Evolutionary conservation across 2,888 invertebrate species (phyloP).

Genomic region (Elmis aenea): DNA sequence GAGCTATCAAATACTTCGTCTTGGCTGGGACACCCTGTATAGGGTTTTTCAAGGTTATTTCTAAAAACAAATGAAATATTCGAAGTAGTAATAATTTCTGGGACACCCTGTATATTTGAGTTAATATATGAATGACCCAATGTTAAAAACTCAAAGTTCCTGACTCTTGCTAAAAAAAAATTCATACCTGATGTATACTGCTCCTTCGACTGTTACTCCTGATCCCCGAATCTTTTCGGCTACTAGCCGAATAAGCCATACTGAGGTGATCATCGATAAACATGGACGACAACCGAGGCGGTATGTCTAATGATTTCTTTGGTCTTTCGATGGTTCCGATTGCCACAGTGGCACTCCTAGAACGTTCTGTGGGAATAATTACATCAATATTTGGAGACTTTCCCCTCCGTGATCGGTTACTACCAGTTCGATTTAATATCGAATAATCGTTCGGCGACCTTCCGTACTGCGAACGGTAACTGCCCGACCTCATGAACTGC

Average conservation of each 20-base stretch:
- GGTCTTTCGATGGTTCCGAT: constrained; percentile 42
- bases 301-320: constrained; percentile 47
- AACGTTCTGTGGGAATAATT: constrained; percentile 27
- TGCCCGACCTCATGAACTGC: constrained; percentile 65
- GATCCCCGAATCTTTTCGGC: constrained; percentile 84
- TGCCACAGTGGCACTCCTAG: constrained; percentile 41
- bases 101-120: too few species aligned
- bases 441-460: constrained; percentile 50
- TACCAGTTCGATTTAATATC: constrained; percentile 44
- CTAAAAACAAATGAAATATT: too few species aligned
- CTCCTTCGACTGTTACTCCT: constrained; percentile 79
- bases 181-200: constrained; percentile 74
- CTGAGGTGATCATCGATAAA: constrained; percentile 61
- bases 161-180: too few species aligned
- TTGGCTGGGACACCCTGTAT: too few species aligned
- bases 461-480: constrained; percentile 66
- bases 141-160: too few species aligned
- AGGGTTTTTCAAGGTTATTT: too few species aligned
- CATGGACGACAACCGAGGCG: constrained; percentile 37
- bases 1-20: too few species aligned
- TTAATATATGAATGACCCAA: too few species aligned
- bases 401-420: constrained; percentile 49
- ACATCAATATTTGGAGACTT: constrained; percentile 43
- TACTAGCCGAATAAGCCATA: constrained; percentile 71
- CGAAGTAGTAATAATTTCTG: too few species aligned